Percentiles rank a stretch among this genome's conserved stretches.
Evolutionary conservation across 2,888 invertebrate species (phyloP).

Genomic region (Mantis religiosa): DNA sequence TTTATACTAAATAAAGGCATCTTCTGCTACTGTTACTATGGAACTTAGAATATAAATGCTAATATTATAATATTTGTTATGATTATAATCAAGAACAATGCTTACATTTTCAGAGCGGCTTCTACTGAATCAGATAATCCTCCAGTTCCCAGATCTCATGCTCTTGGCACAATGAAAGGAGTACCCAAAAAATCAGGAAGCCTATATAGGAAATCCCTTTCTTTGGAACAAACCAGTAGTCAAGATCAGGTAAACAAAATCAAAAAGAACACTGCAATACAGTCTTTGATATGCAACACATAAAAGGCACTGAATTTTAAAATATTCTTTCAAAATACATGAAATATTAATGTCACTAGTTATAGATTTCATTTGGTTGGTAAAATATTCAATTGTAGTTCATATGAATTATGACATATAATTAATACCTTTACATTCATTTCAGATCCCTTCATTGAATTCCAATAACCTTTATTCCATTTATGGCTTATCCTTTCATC

Average conservation of each 20-base stretch:
- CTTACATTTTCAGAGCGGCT: slow-evolving; percentile 45
- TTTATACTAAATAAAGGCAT: no score
- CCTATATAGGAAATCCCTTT: slow-evolving; percentile 65
- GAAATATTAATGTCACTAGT: no score
- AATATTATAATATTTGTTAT: no score
- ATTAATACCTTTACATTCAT: not conserved
- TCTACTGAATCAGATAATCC: slow-evolving; percentile 63
- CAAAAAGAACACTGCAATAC: no score
- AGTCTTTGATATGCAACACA: no score
- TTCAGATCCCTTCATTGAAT: not conserved
- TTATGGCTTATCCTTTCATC: not conserved
- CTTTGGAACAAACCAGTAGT: slow-evolving; percentile 63
- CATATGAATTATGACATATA: not conserved
- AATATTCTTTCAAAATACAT: no score
- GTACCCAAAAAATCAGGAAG: slow-evolving; percentile 45
- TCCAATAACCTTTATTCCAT: not conserved
- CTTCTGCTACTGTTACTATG: no score
- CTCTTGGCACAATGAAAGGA: slow-evolving; percentile 21
- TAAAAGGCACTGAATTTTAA: no score
- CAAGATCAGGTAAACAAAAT: slow-evolving; percentile 40
- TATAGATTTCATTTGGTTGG: no score
- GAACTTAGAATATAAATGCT: no score
- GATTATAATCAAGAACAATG: not conserved
- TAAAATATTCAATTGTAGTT: no score
- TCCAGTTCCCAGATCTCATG: slow-evolving; percentile 37